These are phyloP conservation scores for Saturnia pavonia DNA, from an alignment of 2,888 invertebrate genomes.

Conservation along the genomic window DNA sequence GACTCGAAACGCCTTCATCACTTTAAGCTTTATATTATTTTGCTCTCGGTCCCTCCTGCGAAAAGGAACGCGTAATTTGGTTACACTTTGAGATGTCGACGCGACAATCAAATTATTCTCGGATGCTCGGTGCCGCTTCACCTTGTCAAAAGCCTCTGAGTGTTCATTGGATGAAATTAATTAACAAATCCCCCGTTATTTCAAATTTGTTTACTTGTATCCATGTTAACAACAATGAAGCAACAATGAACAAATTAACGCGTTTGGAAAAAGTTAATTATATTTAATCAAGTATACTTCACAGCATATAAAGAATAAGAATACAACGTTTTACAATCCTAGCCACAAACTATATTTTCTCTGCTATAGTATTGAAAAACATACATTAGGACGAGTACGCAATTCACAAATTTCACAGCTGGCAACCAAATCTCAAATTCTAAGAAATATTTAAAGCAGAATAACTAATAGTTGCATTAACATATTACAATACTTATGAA, in stretches of 20 bases:
- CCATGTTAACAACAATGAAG: constrained; percentile 11
- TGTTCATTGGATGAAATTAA: constrained; percentile 51
- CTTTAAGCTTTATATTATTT: constrained; percentile 54
- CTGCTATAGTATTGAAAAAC: background rate
- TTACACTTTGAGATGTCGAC: constrained; percentile 81
- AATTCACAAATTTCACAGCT: too few species aligned
- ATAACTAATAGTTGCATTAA: too few species aligned
- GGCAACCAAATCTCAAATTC: too few species aligned
- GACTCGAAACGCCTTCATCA: constrained; percentile 67
- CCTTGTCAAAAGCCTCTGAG: constrained; percentile 74
- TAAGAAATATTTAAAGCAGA: too few species aligned
- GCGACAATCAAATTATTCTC: constrained; percentile 77
- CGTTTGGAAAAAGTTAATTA: background rate
- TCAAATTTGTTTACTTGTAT: constrained; percentile 39
- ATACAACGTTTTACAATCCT: background rate
- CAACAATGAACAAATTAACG: constrained; percentile 12
- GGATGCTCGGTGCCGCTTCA: constrained; percentile 62
- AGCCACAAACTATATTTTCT: background rate
- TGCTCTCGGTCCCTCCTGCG: constrained; percentile 67
- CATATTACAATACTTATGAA: too few species aligned
- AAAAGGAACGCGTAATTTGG: constrained; percentile 79
- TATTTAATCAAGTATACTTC: background rate
- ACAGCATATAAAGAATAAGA: too few species aligned
- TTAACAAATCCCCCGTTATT: constrained; percentile 36
- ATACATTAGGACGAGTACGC: too few species aligned